Conservation (phyloP, 2,888 invertebrate genomes). For the Balanococcus diminutus region DNA sequence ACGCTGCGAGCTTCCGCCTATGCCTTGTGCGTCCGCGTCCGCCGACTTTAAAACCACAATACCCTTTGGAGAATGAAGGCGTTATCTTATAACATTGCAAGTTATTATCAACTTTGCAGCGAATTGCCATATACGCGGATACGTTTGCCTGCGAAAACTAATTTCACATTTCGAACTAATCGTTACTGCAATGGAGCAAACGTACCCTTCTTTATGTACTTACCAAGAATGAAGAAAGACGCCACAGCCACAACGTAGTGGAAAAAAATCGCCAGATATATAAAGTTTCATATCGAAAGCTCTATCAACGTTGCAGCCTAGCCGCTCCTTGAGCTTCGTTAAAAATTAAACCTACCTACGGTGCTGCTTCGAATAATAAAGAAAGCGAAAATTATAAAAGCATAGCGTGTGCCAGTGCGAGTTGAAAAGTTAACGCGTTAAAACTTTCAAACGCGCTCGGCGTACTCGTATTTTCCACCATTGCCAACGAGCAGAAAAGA, state of each 20-base stretch:
- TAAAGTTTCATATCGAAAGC: conserved; percentile 5
- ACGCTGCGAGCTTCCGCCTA: not conserved
- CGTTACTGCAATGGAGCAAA: not conserved
- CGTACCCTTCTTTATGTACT: not conserved
- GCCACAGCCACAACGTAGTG: too few relatives aligned
- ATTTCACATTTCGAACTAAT: conserved; percentile 33
- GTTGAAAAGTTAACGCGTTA: not conserved
- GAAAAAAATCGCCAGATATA: not conserved
- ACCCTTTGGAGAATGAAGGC: conserved; percentile 5
- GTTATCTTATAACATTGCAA: conserved; percentile 33
- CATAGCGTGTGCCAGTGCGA: not conserved
- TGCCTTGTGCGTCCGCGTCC: too few relatives aligned
- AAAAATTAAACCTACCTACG: not conserved
- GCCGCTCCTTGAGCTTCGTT: not conserved
- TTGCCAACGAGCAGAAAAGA: not conserved
- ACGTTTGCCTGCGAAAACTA: not conserved
- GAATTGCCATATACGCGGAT: not conserved
- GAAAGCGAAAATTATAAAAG: conserved; percentile 25
- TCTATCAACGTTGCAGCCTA: not conserved
- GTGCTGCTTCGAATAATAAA: not conserved
- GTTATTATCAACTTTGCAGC: conserved; percentile 6
- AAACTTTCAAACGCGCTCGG: not conserved
- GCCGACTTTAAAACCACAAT: not conserved
- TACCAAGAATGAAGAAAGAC: not conserved
- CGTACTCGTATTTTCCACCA: not conserved